Evolutionary conservation across 2,888 invertebrate species (phyloP).

Genomic region (Eupithecia pulchellata): DNA sequence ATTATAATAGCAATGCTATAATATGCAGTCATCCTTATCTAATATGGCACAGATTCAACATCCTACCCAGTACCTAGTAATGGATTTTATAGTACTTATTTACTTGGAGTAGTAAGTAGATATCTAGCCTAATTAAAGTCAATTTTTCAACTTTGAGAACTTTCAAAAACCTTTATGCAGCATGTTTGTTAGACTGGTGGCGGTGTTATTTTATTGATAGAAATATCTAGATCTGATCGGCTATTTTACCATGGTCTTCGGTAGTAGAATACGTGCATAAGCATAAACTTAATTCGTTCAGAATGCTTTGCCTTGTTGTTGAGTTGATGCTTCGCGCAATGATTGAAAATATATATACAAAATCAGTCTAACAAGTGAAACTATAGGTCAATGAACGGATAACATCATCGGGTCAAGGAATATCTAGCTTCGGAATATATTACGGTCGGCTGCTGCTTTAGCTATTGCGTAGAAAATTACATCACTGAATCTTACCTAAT

Average conservation of each 20-base stretch:
- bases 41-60: background rate
- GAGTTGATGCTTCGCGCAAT: background rate
- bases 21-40: background rate
- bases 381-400: constrained; percentile 7
- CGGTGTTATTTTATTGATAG: background rate
- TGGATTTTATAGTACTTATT: background rate
- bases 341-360: background rate
- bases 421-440: constrained; percentile 10
- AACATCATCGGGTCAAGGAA: constrained; percentile 16
- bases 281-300: background rate
- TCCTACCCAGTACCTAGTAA: background rate
- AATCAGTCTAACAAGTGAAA: background rate
- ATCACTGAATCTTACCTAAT: constrained; percentile 50
- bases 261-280: background rate
- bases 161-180: background rate
- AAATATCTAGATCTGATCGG: background rate
- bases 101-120: background rate
- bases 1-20: background rate
- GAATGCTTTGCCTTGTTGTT: background rate
- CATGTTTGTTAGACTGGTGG: background rate
- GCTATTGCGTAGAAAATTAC: constrained; percentile 4
- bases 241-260: background rate
- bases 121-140: background rate
- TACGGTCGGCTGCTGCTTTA: background rate
- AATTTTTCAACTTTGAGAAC: background rate